Percentiles rank a stretch among this genome's conserved stretches.
phyloP scores from a whole-genome alignment of 2,113 vertebrate species.

The Ciconia stormi region DNA sequence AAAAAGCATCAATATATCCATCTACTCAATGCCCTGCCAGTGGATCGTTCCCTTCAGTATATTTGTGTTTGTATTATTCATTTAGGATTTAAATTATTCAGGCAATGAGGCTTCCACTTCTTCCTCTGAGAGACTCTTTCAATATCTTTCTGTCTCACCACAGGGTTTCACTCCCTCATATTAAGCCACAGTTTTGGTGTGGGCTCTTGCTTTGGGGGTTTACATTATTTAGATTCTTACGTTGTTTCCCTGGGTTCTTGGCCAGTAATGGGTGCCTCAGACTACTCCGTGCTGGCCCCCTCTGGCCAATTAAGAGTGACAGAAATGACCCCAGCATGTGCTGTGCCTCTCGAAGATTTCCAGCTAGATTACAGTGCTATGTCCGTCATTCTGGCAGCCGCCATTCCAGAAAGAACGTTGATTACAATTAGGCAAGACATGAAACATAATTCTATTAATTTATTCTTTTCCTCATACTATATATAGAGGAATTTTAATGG shows the following conservation, averaged over 20 bases:
- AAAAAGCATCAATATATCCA: background rate
- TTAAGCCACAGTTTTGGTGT: background rate
- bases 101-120: conserved; percentile 5
- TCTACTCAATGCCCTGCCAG: background rate
- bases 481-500: background rate
- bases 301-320: conserved; percentile 4
- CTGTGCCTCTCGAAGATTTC: background rate
- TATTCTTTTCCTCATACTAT: background rate
- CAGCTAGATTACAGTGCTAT: background rate
- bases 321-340: background rate
- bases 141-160: conserved; percentile 4
- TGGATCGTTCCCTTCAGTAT: conserved; percentile 17
- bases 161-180: background rate
- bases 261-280: background rate
- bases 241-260: background rate
- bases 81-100: conserved; percentile 65
- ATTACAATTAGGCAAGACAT: background rate
- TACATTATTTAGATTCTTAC: background rate
- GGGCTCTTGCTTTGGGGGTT: background rate
- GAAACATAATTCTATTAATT: background rate
- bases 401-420: background rate
- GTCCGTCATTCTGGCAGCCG: background rate
- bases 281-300: background rate
- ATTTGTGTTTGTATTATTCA: conserved; percentile 63
- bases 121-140: conserved; percentile 34